Evolutionary conservation across 2,888 invertebrate species (phyloP), one percentile per base, ranked within the genome.

Genomic region (Lepidochitona cinerea): DNA sequence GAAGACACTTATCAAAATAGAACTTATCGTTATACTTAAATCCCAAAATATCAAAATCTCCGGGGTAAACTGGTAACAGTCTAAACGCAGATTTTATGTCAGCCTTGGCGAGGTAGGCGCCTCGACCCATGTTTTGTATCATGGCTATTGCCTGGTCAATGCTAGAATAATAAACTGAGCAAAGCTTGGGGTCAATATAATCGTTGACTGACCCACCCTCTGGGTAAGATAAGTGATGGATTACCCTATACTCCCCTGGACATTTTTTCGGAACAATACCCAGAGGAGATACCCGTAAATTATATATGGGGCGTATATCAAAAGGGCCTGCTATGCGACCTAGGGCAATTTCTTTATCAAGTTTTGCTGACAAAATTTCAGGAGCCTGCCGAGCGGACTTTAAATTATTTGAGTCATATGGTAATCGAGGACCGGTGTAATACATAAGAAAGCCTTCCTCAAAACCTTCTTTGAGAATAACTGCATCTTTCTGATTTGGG

Each of bases 81-180:
- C 78, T 37, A 37, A 77, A 78, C 6, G 78, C 76, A n/a, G 71
- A 73, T 52, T 77, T 70, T 0, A 78, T 75, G 41, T 78, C 78
- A 2, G 68, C 29, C 66, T 78, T 80, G 4, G 53, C 77, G 12
- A 73, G 49, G 0, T 70, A 35, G 14, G n/a, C 49, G 59, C 67
- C 68, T 23, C 36, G 18, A 52, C 71, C 74, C 23, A 71, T 18
- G n/a, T 67, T 26, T 36, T 71, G 41, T 32, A 72, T 36, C 67
- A 75, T 49, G 18, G 53, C 26, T 14, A 75, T 41, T 68, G 68
- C 75, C 36, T 49, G 2, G n/a, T 71, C 71, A 41, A 75, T 35
- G 23, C 23, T 65, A 9, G 70, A n/a, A 33, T 71, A 71, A 23
- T 72, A 5, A 12, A 74, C 67, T 23, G 71, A 66, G 26, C 70